A percentile compares a stretch with the other conserved stretches of the same genome.
These are phyloP conservation scores for Sycon ciliatum DNA, from an alignment of 37 sponge, comb jelly and placozoan genomes.

Conservation along the genomic window DNA sequence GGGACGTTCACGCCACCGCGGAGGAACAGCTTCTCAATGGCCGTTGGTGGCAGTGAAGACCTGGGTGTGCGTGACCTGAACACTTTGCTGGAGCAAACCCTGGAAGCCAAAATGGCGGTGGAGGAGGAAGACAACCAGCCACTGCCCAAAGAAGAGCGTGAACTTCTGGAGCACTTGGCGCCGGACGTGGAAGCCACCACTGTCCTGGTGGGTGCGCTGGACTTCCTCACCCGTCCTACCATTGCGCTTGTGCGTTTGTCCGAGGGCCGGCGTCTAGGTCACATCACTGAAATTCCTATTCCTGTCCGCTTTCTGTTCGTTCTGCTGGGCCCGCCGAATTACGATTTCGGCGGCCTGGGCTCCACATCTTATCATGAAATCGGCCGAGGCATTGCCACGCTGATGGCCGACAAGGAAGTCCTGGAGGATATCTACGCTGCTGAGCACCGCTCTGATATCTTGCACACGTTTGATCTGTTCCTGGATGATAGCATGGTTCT, in stretches of 20 bases:
- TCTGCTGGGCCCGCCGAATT: slow-evolving; percentile 84
- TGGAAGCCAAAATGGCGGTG: too few relatives aligned
- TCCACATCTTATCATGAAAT: slow-evolving; percentile 70
- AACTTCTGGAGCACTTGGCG: too few relatives aligned
- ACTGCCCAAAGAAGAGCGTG: too few relatives aligned
- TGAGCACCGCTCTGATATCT: slow-evolving; percentile 51
- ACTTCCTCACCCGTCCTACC: slow-evolving; percentile 63
- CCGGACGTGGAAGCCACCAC: slow-evolving; percentile 76
- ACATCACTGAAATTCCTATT: slow-evolving; percentile 87
- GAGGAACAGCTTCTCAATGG: too few relatives aligned
- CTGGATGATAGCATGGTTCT: too few relatives aligned
- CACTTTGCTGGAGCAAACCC: too few relatives aligned
- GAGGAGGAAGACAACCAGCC: too few relatives aligned
- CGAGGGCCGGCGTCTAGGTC: slow-evolving; percentile 53
- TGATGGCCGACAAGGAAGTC: slow-evolving; percentile 84
- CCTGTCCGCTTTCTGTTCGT: slow-evolving; percentile 90
- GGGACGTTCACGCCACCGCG: too few relatives aligned
- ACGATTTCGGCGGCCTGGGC: too few relatives aligned
- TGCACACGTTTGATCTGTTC: slow-evolving; percentile 79
- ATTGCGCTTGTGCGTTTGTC: slow-evolving; percentile 82
- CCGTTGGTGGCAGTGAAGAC: too few relatives aligned
- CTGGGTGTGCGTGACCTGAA: too few relatives aligned
- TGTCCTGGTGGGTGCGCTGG: slow-evolving; percentile 87
- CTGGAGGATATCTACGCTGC: too few relatives aligned
- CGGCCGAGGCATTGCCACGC: slow-evolving; percentile 80